Conservation (phyloP, 2,113 vertebrate species). For the Neopipo cinnamomea region DNA sequence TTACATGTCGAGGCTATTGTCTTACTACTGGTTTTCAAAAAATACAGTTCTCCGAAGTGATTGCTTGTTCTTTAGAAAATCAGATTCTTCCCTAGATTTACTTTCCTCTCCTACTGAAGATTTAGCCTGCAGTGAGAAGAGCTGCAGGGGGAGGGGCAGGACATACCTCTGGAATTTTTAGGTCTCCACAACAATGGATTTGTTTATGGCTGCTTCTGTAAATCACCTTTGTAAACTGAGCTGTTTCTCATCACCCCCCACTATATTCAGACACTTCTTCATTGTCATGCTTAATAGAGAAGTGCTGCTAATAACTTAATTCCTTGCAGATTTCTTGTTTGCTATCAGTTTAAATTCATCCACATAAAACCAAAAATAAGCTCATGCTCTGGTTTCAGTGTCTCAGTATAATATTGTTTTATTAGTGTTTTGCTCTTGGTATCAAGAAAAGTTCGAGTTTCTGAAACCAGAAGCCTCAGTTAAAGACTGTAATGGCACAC, state of each 20-base stretch:
- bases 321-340: not conserved
- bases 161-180: not conserved
- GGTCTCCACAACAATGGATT: not conserved
- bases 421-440: not conserved
- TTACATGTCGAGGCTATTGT: not conserved
- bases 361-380: not conserved
- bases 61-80: not conserved
- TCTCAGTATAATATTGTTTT: not conserved
- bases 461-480: slow-evolving; percentile 27
- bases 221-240: not conserved
- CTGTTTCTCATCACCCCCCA: not conserved
- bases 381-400: not conserved
- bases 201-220: not conserved
- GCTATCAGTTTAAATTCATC: not conserved
- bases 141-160: not conserved
- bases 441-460: slow-evolving; percentile 1
- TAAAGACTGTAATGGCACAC: not conserved
- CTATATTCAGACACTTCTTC: not conserved
- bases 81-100: not conserved
- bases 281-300: not conserved
- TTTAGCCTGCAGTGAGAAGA: not conserved
- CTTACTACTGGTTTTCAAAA: not conserved
- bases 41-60: not conserved
- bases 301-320: not conserved
- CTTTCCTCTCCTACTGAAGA: not conserved